phyloP scores from a whole-genome alignment of 2,797 vertebrate species.

The Schizopygopsis pylzovi region DNA sequence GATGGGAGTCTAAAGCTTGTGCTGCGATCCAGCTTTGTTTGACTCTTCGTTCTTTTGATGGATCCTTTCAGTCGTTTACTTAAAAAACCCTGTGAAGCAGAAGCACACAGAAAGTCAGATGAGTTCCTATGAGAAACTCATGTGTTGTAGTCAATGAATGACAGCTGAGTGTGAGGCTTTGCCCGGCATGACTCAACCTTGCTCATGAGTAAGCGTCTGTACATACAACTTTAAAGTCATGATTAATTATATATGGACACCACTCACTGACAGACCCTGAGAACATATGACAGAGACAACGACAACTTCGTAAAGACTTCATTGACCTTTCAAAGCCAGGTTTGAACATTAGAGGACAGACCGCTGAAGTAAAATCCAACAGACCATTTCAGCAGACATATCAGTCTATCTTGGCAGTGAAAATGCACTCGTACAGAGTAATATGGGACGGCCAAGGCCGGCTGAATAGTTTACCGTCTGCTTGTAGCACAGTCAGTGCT shows the following conservation, averaged over 20 bases:
- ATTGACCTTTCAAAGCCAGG: constrained; percentile 27
- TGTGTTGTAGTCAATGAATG: background rate
- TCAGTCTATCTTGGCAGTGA: constrained; percentile 8
- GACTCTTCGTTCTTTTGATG: constrained; percentile 97
- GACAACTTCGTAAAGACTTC: background rate
- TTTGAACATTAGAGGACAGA: constrained; percentile 8
- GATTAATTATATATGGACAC: constrained; percentile 11
- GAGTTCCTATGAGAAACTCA: constrained; percentile 8
- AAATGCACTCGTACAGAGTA: constrained; percentile 1
- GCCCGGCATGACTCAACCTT: constrained; percentile 27
- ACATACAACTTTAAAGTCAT: background rate
- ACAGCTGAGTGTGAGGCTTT: constrained; percentile 4
- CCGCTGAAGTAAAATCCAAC: constrained; percentile 22
- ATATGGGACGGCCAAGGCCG: constrained; percentile 5
- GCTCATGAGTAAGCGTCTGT: constrained; percentile 4
- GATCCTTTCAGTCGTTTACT: constrained; percentile 97
- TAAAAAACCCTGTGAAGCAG: constrained; percentile 87
- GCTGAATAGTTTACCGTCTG: constrained; percentile 6
- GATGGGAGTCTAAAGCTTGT: constrained; percentile 91
- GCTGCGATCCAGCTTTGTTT: constrained; percentile 93
- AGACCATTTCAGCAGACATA: constrained; percentile 19
- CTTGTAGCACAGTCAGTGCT: constrained; percentile 3
- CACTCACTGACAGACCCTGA: constrained; percentile 11
- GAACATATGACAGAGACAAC: constrained; percentile 7
- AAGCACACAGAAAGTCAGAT: constrained; percentile 24